Evolutionary conservation across 2,888 invertebrate species (phyloP).

Genomic region (Drosophila fungiperda): DNA sequence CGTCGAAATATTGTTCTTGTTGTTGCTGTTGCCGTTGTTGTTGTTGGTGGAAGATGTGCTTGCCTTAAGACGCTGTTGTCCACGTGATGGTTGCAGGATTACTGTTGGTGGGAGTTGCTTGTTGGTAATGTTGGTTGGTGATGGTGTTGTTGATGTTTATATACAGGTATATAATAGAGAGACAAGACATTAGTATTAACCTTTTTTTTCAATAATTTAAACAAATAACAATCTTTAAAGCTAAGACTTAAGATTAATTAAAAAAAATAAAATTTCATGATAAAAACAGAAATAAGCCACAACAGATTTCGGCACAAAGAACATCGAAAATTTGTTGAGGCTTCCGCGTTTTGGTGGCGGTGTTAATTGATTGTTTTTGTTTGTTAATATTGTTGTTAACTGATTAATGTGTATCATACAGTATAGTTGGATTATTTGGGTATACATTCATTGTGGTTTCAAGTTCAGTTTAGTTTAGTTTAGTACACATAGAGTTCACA

Average conservation of each 20-base stretch:
- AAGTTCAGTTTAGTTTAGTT: conserved; percentile 25
- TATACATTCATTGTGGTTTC: conserved; percentile 20
- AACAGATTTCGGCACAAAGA: conserved; percentile 7
- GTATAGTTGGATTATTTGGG: conserved; percentile 22
- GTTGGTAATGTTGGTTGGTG: conserved; percentile 25
- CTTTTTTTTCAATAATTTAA: conserved; percentile 74
- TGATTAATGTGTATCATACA: conserved; percentile 38
- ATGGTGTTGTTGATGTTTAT: conserved; percentile 65
- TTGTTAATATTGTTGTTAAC: conserved; percentile 45
- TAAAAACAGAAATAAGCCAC: conserved; percentile 28
- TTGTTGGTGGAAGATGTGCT: conserved; percentile 14
- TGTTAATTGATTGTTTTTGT: conserved; percentile 14
- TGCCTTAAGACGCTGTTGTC: conserved; percentile 14
- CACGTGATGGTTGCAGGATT: conserved; percentile 7
- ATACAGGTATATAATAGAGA: conserved; percentile 80
- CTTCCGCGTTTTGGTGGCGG: conserved; percentile 17
- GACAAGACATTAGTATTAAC: conserved; percentile 77
- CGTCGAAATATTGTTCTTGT: conserved; percentile 14
- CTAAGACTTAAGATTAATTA: conserved; percentile 65
- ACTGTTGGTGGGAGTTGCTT: conserved; percentile 16
- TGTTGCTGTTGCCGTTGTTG: not conserved
- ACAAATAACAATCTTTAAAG: conserved; percentile 70
- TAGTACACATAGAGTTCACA: conserved; percentile 25
- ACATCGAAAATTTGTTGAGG: conserved; percentile 13
- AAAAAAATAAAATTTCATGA: conserved; percentile 28